Evolutionary conservation across 1,140 invertebrate species (phyloP).

Genomic region (Calliphora vicina): DNA sequence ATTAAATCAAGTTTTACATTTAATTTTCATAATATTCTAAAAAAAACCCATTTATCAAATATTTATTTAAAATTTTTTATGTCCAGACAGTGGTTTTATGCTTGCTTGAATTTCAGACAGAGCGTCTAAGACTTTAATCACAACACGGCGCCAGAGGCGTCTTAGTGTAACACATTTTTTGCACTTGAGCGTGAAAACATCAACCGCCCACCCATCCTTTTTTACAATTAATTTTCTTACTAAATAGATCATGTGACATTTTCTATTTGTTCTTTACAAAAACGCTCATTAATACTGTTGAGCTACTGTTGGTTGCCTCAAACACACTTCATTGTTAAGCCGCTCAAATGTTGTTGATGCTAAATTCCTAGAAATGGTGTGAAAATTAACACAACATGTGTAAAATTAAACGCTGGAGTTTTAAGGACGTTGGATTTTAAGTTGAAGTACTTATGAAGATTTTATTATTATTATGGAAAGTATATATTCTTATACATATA

Average conservation of each 20-base stretch:
- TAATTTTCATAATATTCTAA: too few species aligned
- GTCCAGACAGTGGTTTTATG: not conserved
- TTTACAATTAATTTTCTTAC: not conserved
- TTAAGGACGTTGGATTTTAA: too few species aligned
- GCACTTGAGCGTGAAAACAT: conserved; percentile 12
- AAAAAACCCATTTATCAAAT: not conserved
- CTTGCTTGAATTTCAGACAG: conserved; percentile 7
- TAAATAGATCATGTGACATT: not conserved
- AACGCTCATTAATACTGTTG: not conserved
- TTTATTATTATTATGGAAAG: too few species aligned
- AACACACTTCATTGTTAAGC: not conserved
- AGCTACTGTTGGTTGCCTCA: not conserved
- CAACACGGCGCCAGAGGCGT: not conserved
- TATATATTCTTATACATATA: too few species aligned
- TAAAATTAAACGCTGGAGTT: too few species aligned
- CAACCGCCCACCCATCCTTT: not conserved
- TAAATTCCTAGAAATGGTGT: not conserved
- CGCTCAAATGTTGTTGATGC: not conserved
- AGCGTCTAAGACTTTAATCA: not conserved
- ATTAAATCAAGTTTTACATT: too few species aligned
- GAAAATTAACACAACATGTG: conserved; percentile 5
- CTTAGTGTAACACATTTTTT: not conserved
- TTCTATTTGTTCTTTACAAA: not conserved
- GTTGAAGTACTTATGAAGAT: too few species aligned
- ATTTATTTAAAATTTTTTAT: not conserved